Conservation (phyloP, 2,888 invertebrate species). For the Drosophila suboccidentalis region DNA sequence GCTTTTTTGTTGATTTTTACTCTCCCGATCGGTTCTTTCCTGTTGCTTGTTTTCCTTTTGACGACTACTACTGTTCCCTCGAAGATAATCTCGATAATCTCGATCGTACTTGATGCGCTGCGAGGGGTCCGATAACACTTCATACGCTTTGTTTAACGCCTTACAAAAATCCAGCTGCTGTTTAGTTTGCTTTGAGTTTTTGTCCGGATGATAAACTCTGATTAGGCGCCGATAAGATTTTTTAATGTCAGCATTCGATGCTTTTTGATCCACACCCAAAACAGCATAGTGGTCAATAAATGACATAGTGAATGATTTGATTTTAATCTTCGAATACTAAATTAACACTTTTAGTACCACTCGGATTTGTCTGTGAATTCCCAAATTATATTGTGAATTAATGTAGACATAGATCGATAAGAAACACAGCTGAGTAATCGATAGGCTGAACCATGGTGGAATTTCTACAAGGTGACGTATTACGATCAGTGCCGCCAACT, state of each 20-base stretch:
- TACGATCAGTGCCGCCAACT: not conserved
- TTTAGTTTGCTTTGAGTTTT: not conserved
- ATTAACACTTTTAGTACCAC: not conserved
- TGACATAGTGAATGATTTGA: not conserved
- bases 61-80: not conserved
- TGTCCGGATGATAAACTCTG: not conserved
- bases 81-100: not conserved
- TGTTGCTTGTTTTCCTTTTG: not conserved
- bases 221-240: not conserved
- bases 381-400: not conserved
- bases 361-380: not conserved
- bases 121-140: not conserved
- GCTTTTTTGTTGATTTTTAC: not conserved
- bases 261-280: not conserved
- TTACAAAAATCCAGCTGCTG: not conserved
- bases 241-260: not conserved
- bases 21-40: not conserved
- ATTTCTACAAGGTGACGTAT: not conserved
- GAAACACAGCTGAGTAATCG: not conserved
- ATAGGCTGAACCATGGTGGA: not conserved
- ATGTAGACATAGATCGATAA: not conserved
- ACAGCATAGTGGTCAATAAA: not conserved
- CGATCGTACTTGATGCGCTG: not conserved
- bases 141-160: not conserved
- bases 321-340: not conserved